Conservation (phyloP, 2,888 invertebrate genomes). For the Coenonympha arcania region DNA sequence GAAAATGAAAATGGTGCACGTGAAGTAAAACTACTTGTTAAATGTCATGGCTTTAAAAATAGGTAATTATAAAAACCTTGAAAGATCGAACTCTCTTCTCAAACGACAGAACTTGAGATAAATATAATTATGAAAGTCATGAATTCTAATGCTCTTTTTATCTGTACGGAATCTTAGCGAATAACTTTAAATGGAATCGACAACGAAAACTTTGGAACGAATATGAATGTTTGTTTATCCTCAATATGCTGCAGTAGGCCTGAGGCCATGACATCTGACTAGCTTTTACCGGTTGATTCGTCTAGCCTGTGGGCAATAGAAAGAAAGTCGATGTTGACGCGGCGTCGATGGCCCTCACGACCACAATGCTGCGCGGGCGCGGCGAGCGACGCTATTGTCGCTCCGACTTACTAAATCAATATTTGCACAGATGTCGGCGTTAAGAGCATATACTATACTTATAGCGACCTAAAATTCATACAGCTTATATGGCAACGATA, state of each 20-base stretch:
- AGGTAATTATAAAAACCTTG: too few species aligned
- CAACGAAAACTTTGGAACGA: neutral
- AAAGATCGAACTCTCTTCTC: too few species aligned
- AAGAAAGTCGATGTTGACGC: slow-evolving; percentile 27
- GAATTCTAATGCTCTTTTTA: neutral
- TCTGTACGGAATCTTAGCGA: neutral
- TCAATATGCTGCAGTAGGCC: slow-evolving; percentile 4
- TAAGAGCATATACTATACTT: slow-evolving; percentile 72
- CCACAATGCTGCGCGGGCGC: slow-evolving; percentile 42
- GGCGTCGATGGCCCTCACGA: slow-evolving; percentile 35
- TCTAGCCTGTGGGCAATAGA: slow-evolving; percentile 17
- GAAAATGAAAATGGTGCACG: too few species aligned
- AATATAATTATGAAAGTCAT: too few species aligned
- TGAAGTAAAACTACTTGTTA: too few species aligned
- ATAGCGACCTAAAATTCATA: slow-evolving; percentile 73
- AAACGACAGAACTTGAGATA: too few species aligned
- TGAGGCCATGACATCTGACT: slow-evolving; percentile 4
- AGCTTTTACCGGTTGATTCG: slow-evolving; percentile 17
- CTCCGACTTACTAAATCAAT: slow-evolving; percentile 73
- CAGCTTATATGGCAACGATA: slow-evolving; percentile 73
- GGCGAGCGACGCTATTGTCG: slow-evolving; percentile 53
- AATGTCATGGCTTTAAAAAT: too few species aligned
- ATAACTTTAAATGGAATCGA: neutral
- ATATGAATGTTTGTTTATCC: slow-evolving; percentile 6
- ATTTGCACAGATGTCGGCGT: slow-evolving; percentile 73